A percentile compares a stretch with the other conserved stretches of the same genome.
Conservation (phyloP, 2,113 vertebrate genomes). For the Hippocampus abdominalis region DNA sequence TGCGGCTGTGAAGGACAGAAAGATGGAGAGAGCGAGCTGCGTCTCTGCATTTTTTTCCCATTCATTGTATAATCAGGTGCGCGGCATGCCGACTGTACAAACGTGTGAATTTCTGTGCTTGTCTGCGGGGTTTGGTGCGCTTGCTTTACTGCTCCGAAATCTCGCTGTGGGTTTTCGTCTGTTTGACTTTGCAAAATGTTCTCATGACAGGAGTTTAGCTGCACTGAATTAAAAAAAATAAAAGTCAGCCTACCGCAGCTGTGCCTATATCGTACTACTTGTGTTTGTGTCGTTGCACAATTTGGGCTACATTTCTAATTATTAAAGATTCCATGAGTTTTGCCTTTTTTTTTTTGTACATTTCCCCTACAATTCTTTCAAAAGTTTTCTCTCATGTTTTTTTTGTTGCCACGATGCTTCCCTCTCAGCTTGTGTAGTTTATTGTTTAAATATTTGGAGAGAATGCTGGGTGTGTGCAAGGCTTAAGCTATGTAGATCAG, state of each 20-base stretch:
- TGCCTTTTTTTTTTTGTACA: not conserved
- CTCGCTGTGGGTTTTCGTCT: constrained; percentile 21
- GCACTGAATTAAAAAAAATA: not conserved
- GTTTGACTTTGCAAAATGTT: constrained; percentile 39
- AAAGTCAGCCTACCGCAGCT: not conserved
- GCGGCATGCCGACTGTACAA: constrained; percentile 27
- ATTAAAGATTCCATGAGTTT: not conserved
- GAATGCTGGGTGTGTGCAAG: constrained; percentile 31
- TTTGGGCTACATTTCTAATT: not conserved
- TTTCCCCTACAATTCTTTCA: not conserved
- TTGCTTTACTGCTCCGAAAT: constrained; percentile 26
- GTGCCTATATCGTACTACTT: constrained; percentile 9
- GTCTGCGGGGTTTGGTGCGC: constrained; percentile 30
- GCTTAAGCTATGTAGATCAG: constrained; percentile 50
- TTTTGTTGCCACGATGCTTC: not conserved
- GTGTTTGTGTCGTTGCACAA: not conserved
- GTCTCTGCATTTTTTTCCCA: constrained; percentile 13
- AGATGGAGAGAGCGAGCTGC: not conserved
- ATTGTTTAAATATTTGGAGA: constrained; percentile 58
- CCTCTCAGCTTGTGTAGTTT: constrained; percentile 48
- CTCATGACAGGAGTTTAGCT: constrained; percentile 13
- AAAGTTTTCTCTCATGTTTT: constrained; percentile 3
- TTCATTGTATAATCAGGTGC: constrained; percentile 49
- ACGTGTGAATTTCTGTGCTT: constrained; percentile 20
- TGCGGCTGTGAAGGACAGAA: constrained; percentile 5